Evolutionary conservation across 2,888 invertebrate genomes (phyloP).

Genomic region (Drosophila demipolita): DNA sequence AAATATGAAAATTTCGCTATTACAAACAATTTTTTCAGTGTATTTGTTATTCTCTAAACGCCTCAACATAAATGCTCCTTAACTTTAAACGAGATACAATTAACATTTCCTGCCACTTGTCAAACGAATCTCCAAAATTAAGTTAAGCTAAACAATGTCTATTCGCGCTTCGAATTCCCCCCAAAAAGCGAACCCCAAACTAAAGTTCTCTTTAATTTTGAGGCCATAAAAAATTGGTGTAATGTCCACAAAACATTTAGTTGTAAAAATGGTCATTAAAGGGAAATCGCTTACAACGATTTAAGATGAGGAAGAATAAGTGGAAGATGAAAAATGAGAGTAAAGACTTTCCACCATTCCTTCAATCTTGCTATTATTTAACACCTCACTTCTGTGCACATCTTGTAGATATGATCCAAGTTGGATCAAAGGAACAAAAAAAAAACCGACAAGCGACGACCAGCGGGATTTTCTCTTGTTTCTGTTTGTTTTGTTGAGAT

Average conservation of each 20-base stretch:
- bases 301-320: constrained; percentile 1
- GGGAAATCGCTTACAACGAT: constrained; percentile 67
- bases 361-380: background rate
- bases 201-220: constrained; percentile 57
- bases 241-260: constrained; percentile 53
- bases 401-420: constrained; percentile 3
- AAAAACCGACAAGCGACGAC: background rate
- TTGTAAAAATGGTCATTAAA: constrained; percentile 70
- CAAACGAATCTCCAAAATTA: constrained; percentile 26
- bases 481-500: constrained; percentile 5
- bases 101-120: constrained; percentile 59
- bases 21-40: background rate
- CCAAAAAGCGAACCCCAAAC: constrained; percentile 9
- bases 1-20: background rate
- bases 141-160: constrained; percentile 23
- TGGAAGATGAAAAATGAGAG: background rate
- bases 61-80: constrained; percentile 6
- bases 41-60: background rate
- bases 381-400: constrained; percentile 13
- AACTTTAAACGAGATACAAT: constrained; percentile 11
- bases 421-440: background rate
- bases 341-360: background rate
- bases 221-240: constrained; percentile 55
- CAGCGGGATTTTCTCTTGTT: constrained; percentile 1
- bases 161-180: constrained; percentile 10